phyloP scores from a whole-genome alignment of 2,888 invertebrate species.

The Drosophila ezoana region DNA sequence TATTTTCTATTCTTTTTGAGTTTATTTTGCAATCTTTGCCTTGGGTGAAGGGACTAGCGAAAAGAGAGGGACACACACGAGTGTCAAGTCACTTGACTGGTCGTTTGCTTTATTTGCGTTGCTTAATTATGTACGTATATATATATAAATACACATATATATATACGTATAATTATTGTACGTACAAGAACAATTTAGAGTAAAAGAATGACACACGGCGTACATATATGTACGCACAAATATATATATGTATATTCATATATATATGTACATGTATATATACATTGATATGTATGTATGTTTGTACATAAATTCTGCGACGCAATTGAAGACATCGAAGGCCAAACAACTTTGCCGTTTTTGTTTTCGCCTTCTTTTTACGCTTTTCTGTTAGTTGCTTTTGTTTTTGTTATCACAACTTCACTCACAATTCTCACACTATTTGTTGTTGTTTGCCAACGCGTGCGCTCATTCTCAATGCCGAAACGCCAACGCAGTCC shows the following conservation, averaged over 20 bases:
- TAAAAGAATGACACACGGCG: slow-evolving; percentile 34
- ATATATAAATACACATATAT: slow-evolving; percentile 2
- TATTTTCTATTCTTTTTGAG: slow-evolving; percentile 8
- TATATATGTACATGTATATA: neutral
- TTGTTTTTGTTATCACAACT: slow-evolving; percentile 75
- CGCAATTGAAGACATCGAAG: slow-evolving; percentile 80
- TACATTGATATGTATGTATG: slow-evolving; percentile 5
- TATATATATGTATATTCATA: slow-evolving; percentile 6
- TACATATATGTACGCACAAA: slow-evolving; percentile 16
- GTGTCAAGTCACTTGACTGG: slow-evolving; percentile 31
- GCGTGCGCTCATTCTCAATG: slow-evolving; percentile 19
- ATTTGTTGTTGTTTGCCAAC: slow-evolving; percentile 30
- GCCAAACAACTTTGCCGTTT: slow-evolving; percentile 78
- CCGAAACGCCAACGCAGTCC: slow-evolving; percentile 12
- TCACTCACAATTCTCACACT: slow-evolving; percentile 41
- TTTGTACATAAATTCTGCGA: slow-evolving; percentile 70
- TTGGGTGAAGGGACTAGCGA: neutral
- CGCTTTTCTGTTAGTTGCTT: slow-evolving; percentile 54
- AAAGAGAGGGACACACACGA: slow-evolving; percentile 1
- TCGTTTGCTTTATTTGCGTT: slow-evolving; percentile 25
- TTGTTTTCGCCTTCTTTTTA: slow-evolving; percentile 49
- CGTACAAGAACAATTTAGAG: slow-evolving; percentile 28
- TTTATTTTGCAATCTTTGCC: slow-evolving; percentile 17
- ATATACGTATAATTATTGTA: slow-evolving; percentile 33
- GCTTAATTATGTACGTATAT: slow-evolving; percentile 8